Percentiles rank a stretch among this genome's conserved stretches.
Conservation (phyloP, 2,797 vertebrate species). For the Syndactyla subalaris region DNA sequence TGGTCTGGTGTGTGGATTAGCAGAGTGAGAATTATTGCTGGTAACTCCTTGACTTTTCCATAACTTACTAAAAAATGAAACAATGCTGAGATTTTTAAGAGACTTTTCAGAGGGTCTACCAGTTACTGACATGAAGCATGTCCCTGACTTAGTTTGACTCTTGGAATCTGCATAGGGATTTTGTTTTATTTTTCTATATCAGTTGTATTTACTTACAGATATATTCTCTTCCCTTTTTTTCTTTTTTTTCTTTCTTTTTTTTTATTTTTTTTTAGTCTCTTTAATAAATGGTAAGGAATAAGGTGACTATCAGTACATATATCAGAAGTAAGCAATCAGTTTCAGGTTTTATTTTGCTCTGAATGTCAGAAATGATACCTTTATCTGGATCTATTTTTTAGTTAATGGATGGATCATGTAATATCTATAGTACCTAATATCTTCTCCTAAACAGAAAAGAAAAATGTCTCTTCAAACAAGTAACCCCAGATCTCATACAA, state of each 20-base stretch:
- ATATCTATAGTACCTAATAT: constrained; percentile 37
- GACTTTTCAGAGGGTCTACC: neutral
- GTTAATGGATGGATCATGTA: constrained; percentile 30
- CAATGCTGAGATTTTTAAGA: neutral
- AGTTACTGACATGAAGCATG: neutral
- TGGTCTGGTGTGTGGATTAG: neutral
- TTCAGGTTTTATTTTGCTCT: constrained; percentile 16
- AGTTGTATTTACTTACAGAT: neutral
- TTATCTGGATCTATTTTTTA: constrained; percentile 15
- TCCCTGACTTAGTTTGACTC: neutral
- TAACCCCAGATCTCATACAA: constrained; percentile 72
- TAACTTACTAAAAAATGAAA: neutral
- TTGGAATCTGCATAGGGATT: neutral
- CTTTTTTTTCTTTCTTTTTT: neutral
- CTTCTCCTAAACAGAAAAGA: constrained; percentile 60
- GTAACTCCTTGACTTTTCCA: neutral
- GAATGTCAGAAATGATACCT: neutral
- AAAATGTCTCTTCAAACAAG: constrained; percentile 65
- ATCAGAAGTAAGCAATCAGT: neutral
- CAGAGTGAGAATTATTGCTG: neutral
- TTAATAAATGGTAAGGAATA: neutral
- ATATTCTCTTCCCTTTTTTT: neutral
- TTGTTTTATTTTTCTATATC: neutral
- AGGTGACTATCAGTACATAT: neutral
- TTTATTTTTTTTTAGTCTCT: neutral